Base-by-base conservation (phyloP, 2,888 invertebrate species). In the Nysson spinosus region DNA sequence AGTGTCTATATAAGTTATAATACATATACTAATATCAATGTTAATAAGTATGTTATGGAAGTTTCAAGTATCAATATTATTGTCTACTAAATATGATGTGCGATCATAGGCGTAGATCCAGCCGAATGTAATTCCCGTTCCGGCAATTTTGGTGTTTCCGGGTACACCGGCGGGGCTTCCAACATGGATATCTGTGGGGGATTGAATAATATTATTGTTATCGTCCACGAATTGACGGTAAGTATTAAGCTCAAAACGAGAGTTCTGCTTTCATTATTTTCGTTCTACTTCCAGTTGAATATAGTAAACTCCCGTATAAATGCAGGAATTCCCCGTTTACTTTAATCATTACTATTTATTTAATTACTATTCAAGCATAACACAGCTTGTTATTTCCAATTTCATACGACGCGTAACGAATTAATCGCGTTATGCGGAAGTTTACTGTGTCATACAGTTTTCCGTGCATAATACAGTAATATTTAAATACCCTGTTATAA, bases 131-230 rank as follows among this genome's bases (percentile, higher is more conserved):
- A 19, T 7, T 4, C 14, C 42, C 52, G 39, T 3, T 67, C 63
- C 11, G 32, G 32, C 16, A 22, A 4, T 22, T 71, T 63, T 2
- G 62, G 56, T 3, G 58, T 71, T 12, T 56, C 71, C 22, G 78
- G 67, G 64, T 75, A 72, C 4, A 34, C 49, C 3, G 78, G 72
- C 4, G 74, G 72, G 24, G 71, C 26, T 49, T 78, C 77, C 7
- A 62, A 37, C 64, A 69, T 68, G 26, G 57, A 61, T 22, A 46
- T 19, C 73, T 74, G 40, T 1, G 5, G 34, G 24, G 9, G 6
- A 57, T 34, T 30, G 32, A 42, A 24, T 6, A 4, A 9, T 17
- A 46, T 50, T 32, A 51, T n/a, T 9, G 46, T 46, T 64, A 54
- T 56, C 43, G 37, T 0, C 22, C 11, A 34, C 30, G 9, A 19